Evolutionary conservation across 1,140 invertebrate genomes (phyloP).

Genomic region (Trachymyrmex cornetzi): DNA sequence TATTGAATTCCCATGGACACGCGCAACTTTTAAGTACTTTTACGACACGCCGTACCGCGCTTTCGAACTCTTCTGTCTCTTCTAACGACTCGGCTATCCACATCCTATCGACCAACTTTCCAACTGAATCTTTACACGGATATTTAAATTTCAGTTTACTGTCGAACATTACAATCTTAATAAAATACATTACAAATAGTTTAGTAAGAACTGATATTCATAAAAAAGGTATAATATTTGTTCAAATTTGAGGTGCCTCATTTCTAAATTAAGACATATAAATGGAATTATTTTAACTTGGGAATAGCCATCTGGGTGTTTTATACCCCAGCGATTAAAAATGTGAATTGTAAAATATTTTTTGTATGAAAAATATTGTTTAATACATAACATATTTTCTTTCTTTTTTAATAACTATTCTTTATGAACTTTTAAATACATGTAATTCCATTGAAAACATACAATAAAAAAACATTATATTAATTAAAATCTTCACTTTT

Average conservation of each 20-base stretch:
- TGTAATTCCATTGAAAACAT: too few relatives aligned
- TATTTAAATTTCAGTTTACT: conserved; percentile 10
- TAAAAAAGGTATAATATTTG: background rate
- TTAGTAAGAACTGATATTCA: background rate
- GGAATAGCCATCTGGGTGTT: too few relatives aligned
- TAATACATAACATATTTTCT: too few relatives aligned
- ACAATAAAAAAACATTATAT: too few relatives aligned
- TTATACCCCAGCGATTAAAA: too few relatives aligned
- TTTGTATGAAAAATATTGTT: too few relatives aligned
- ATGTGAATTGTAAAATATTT: too few relatives aligned
- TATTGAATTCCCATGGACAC: conserved; percentile 55
- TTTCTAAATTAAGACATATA: background rate
- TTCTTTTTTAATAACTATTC: too few relatives aligned
- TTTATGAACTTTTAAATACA: too few relatives aligned
- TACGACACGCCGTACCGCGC: conserved; percentile 11
- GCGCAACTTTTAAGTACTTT: conserved; percentile 62
- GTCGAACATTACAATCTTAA: background rate
- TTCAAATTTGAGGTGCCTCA: background rate
- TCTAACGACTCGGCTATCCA: conserved; percentile 16
- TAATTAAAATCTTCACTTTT: too few relatives aligned
- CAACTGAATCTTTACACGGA: conserved; percentile 32
- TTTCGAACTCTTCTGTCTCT: conserved; percentile 30
- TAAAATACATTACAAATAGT: background rate
- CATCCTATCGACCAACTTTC: conserved; percentile 23
- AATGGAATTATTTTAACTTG: background rate